phyloP scores from a whole-genome alignment of 2,113 vertebrate species.

The Callorhinus ursinus region DNA sequence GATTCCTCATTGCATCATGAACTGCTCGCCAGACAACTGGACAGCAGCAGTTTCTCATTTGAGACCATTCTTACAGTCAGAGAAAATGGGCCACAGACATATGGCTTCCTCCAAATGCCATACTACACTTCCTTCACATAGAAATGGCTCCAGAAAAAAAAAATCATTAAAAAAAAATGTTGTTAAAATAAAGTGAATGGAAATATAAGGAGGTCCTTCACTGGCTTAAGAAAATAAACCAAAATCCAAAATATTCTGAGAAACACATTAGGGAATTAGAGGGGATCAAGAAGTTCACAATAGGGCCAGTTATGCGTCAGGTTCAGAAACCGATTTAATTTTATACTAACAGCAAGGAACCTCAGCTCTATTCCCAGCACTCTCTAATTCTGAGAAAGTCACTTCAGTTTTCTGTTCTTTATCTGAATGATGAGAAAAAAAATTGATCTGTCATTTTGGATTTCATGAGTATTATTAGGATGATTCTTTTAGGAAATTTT shows the following conservation, averaged over 20 bases:
- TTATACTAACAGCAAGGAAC: not conserved
- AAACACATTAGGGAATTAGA: slow-evolving; percentile 75
- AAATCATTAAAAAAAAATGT: slow-evolving; percentile 67
- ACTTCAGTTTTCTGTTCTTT: slow-evolving; percentile 6
- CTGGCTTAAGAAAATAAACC: slow-evolving; percentile 76
- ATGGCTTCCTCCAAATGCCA: not conserved
- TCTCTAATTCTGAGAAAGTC: slow-evolving; percentile 7
- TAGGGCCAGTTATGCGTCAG: slow-evolving; percentile 49
- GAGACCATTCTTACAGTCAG: not conserved
- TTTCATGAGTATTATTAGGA: not conserved
- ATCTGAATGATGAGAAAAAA: not conserved
- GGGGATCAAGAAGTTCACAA: slow-evolving; percentile 49
- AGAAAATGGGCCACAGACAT: slow-evolving; percentile 9
- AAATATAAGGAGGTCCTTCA: slow-evolving; percentile 71
- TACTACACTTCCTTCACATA: slow-evolving; percentile 24
- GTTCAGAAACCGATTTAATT: slow-evolving; percentile 12
- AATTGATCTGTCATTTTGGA: not conserved
- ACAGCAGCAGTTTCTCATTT: not conserved
- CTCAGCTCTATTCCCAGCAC: not conserved
- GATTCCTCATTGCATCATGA: not conserved
- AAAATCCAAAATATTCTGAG: slow-evolving; percentile 69
- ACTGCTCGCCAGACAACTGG: not conserved
- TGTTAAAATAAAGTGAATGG: slow-evolving; percentile 72
- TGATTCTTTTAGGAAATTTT: not conserved
- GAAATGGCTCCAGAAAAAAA: slow-evolving; percentile 49